Conservation (phyloP, 2,113 vertebrate genomes). For the Rhagologus leucostigma region DNA sequence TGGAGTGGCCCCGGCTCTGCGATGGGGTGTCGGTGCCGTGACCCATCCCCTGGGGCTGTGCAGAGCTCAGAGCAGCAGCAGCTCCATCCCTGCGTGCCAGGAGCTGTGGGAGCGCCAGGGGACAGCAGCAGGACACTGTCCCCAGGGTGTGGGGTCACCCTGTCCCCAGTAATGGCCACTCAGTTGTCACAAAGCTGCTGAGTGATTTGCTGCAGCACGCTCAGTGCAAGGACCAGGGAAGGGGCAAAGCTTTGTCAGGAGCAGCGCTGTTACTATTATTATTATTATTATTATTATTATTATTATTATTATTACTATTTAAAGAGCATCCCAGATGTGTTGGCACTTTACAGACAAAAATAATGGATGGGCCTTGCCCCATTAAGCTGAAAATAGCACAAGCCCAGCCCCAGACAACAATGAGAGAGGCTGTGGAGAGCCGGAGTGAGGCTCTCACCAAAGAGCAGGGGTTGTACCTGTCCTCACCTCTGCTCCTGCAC, state of each 20-base stretch:
- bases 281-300: too few species aligned
- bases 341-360: background rate
- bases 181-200: background rate
- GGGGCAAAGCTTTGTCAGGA: background rate
- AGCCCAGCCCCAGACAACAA: background rate
- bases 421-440: background rate
- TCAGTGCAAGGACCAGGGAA: background rate
- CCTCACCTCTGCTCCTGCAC: background rate
- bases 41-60: background rate
- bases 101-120: accelerated
- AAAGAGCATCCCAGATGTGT: background rate
- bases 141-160: background rate
- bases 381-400: background rate
- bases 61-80: background rate
- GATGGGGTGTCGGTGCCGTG: accelerated
- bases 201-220: background rate
- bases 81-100: background rate
- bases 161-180: background rate
- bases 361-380: background rate
- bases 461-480: background rate
- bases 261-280: background rate
- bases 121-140: background rate
- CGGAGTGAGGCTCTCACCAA: accelerated
- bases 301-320: background rate
- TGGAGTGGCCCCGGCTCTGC: accelerated